Conservation (phyloP, 2,113 vertebrate species). For the Poeciliopsis prolifica region DNA sequence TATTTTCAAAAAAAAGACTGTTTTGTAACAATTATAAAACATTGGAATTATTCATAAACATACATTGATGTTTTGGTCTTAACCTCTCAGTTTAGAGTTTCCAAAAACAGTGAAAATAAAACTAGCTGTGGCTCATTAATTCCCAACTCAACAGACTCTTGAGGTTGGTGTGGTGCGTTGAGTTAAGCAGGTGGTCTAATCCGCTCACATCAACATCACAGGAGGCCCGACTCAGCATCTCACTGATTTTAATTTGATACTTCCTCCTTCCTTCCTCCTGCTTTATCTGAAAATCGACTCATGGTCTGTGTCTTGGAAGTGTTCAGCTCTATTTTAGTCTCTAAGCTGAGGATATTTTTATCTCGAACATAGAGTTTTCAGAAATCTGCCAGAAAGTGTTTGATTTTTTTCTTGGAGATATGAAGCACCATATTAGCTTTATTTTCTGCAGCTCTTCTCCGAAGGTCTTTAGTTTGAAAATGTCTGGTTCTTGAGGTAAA, state of each 20-base stretch:
- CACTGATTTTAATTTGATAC: background rate
- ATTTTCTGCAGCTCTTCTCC: no score
- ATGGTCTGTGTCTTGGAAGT: conserved; percentile 1
- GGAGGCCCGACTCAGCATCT: background rate
- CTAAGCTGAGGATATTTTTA: conserved; percentile 34
- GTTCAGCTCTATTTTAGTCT: conserved; percentile 47
- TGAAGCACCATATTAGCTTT: no score
- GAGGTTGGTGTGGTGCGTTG: background rate
- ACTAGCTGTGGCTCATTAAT: background rate
- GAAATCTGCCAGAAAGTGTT: background rate
- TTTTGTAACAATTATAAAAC: no score
- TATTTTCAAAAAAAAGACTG: no score
- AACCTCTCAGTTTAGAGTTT: no score
- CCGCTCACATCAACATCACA: background rate
- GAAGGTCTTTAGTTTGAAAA: no score
- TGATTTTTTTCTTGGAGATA: background rate
- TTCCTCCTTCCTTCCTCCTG: background rate
- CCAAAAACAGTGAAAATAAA: background rate
- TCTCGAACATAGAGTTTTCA: conserved; percentile 18
- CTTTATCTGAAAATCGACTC: background rate
- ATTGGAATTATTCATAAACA: background rate
- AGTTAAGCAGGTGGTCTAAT: background rate
- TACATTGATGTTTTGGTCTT: background rate
- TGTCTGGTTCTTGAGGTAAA: no score
- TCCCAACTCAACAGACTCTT: background rate